phyloP scores from a whole-genome alignment of 2,888 invertebrate species.

The Melipona bicolor region DNA sequence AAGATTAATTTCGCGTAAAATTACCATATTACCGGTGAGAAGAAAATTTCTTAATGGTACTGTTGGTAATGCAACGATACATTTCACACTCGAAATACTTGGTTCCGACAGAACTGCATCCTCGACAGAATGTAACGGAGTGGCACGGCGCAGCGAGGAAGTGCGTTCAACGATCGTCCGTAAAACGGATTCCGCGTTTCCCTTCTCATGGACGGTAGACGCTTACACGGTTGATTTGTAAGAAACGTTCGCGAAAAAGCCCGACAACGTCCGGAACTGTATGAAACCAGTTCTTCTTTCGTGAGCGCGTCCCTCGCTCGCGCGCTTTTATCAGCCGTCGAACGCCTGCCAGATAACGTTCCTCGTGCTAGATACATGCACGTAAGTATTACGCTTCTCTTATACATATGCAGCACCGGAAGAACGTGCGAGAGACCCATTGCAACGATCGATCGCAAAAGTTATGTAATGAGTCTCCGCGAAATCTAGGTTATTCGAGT shows the following conservation, averaged over 20 bases:
- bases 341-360: slow-evolving; percentile 55
- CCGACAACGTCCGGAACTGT: slow-evolving; percentile 32
- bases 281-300: slow-evolving; percentile 59
- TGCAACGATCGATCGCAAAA: slow-evolving; percentile 68
- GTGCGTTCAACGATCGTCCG: slow-evolving; percentile 12
- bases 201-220: slow-evolving; percentile 14
- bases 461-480: slow-evolving; percentile 70
- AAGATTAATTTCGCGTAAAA: background rate
- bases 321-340: slow-evolving; percentile 61
- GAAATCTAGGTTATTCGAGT: slow-evolving; percentile 71
- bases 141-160: background rate
- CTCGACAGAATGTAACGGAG: background rate
- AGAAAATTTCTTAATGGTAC: background rate
- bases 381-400: background rate
- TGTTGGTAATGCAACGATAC: background rate
- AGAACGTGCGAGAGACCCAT: slow-evolving; percentile 49
- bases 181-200: slow-evolving; percentile 18
- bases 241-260: slow-evolving; percentile 25
- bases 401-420: slow-evolving; percentile 50
- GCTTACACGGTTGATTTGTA: slow-evolving; percentile 35
- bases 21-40: background rate
- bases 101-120: background rate
- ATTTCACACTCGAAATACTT: background rate
- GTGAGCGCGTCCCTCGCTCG: slow-evolving; percentile 29
- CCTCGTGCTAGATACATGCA: slow-evolving; percentile 30